Percentiles rank a stretch among this genome's conserved stretches.
Conservation (phyloP, 2,888 invertebrate genomes). For the Neria commutata region DNA sequence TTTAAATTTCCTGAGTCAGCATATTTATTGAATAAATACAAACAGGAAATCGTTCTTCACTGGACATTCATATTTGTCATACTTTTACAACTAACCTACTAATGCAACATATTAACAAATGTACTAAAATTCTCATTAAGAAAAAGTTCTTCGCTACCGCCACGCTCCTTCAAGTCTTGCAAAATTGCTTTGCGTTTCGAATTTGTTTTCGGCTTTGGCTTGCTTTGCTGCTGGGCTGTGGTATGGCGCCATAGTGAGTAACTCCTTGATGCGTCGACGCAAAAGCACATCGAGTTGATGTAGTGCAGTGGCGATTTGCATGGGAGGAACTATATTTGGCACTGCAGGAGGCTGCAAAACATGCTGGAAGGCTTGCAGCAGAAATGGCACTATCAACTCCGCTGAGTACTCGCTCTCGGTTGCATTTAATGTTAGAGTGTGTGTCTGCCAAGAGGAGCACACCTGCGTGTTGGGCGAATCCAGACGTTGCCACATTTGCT, state of each 20-base stretch:
- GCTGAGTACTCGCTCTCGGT: conserved; percentile 2
- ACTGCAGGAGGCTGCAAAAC: neutral
- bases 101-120: conserved; percentile 32
- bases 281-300: conserved; percentile 48
- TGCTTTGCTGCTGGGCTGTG: conserved; percentile 23
- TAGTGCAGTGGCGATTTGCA: conserved; percentile 1
- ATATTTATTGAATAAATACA: neutral
- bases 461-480: conserved; percentile 38
- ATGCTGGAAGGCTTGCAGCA: conserved; percentile 19
- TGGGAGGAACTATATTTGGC: neutral
- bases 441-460: conserved; percentile 42
- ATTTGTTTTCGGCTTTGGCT: conserved; percentile 28
- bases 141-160: conserved; percentile 4
- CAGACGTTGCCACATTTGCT: conserved; percentile 45
- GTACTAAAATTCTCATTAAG: conserved; percentile 29
- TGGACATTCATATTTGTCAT: neutral
- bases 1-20: no score
- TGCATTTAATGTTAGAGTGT: conserved; percentile 30
- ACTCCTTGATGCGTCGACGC: conserved; percentile 41
- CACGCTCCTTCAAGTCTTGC: no score
- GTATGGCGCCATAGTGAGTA: conserved; percentile 23
- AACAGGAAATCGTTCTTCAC: neutral
- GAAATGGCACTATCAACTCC: conserved; percentile 22
- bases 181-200: no score
- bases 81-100: no score